Evolutionary conservation across 2,113 vertebrate genomes (phyloP).

Genomic region (Cephalopterus ornatus): DNA sequence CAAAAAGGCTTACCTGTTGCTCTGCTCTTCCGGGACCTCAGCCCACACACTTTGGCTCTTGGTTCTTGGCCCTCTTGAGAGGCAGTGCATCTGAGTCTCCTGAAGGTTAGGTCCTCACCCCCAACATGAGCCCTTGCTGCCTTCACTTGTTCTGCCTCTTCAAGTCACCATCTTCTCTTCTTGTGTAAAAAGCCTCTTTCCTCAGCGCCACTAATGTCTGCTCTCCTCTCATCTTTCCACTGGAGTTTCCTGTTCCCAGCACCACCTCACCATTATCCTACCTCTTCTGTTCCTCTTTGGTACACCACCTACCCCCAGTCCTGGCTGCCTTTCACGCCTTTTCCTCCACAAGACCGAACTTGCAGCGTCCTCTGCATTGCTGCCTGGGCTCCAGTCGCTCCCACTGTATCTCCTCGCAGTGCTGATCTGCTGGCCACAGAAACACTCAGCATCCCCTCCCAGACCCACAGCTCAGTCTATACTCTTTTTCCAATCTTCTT

Average conservation of each 20-base stretch:
- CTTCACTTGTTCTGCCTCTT: neutral
- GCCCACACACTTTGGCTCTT: neutral
- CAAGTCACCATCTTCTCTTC: rapidly evolving
- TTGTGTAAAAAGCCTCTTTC: neutral
- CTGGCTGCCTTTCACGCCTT: neutral
- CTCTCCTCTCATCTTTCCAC: neutral
- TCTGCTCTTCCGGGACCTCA: neutral
- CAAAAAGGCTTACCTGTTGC: neutral
- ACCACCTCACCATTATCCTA: neutral
- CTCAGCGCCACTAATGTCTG: neutral
- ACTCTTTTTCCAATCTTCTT: neutral
- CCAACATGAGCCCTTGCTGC: neutral
- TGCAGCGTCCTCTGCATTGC: neutral
- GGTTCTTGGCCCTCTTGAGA: too few species aligned
- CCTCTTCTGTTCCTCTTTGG: neutral
- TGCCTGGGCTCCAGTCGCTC: neutral
- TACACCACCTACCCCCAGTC: rapidly evolving
- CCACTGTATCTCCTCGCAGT: neutral
- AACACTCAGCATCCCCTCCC: neutral
- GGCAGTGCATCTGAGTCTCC: neutral
- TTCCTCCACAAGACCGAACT: neutral
- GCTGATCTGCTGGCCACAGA: rapidly evolving
- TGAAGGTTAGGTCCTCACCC: neutral
- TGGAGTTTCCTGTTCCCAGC: neutral
- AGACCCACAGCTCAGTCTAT: neutral